These are phyloP conservation scores for Rhagonycha lutea DNA, from an alignment of 2,888 invertebrate species.

Conservation along the genomic window DNA sequence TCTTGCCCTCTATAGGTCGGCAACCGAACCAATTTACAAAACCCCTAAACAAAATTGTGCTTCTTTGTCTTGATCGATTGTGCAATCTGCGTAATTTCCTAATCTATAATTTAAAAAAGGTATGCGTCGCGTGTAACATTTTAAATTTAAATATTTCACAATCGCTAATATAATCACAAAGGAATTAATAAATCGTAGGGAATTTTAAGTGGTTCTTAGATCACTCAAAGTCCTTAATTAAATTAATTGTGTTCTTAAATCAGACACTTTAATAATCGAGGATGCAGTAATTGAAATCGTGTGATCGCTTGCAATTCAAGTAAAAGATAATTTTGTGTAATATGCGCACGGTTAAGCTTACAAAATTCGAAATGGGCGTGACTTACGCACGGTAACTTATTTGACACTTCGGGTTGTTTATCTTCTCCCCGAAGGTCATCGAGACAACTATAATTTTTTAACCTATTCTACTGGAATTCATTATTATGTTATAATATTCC, in stretches of 20 bases:
- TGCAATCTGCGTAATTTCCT: background rate
- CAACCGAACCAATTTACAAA: background rate
- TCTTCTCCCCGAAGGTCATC: no score
- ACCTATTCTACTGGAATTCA: no score
- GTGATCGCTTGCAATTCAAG: background rate
- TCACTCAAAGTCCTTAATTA: background rate
- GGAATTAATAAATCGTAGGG: background rate
- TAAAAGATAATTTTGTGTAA: background rate
- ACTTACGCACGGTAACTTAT: no score
- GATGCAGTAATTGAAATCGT: background rate
- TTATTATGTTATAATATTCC: no score
- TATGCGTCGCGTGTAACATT: background rate
- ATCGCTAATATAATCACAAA: background rate
- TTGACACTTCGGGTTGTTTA: no score
- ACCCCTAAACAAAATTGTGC: no score
- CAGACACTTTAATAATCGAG: background rate
- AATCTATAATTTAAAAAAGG: background rate
- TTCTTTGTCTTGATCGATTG: background rate
- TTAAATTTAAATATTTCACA: background rate
- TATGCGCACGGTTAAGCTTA: background rate
- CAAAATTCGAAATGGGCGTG: background rate
- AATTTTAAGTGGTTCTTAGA: background rate
- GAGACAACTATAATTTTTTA: no score
- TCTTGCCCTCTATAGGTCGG: background rate
- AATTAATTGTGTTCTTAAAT: background rate